Percentiles rank a stretch among this genome's conserved stretches.
These are phyloP conservation scores for Rhombomys opimus DNA, from an alignment of 2,113 vertebrate species.

Conservation along the genomic window DNA sequence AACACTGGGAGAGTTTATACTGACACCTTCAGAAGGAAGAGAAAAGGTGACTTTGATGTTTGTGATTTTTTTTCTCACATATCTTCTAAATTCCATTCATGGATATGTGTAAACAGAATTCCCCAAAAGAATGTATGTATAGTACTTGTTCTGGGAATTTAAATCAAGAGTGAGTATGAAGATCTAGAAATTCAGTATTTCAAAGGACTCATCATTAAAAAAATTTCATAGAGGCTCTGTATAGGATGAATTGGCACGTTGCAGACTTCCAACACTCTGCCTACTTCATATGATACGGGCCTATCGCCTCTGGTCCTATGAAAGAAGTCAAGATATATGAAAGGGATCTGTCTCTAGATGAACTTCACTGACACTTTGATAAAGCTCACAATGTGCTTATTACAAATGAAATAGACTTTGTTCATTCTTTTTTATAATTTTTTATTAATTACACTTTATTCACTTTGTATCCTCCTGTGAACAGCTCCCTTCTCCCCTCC, in stretches of 20 bases:
- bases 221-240: not conserved
- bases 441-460: too few relatives aligned
- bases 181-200: not conserved
- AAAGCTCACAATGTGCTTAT: not conserved
- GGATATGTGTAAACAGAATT: not conserved
- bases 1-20: not conserved
- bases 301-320: not conserved
- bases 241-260: not conserved
- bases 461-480: too few relatives aligned
- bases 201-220: not conserved
- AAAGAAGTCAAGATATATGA: not conserved
- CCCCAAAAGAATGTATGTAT: not conserved
- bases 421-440: not conserved
- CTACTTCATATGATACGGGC: not conserved
- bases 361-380: not conserved
- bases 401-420: not conserved
- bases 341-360: not conserved
- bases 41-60: not conserved
- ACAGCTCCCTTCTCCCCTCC: too few relatives aligned
- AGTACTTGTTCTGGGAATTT: not conserved
- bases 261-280: not conserved
- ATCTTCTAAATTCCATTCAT: not conserved
- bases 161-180: not conserved
- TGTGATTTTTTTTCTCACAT: not conserved
- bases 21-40: not conserved